A percentile compares a stretch with the other conserved stretches of the same genome.
These are phyloP conservation scores for Nemotelus pantherinus DNA, from an alignment of 2,888 invertebrate species.

Conservation along the genomic window DNA sequence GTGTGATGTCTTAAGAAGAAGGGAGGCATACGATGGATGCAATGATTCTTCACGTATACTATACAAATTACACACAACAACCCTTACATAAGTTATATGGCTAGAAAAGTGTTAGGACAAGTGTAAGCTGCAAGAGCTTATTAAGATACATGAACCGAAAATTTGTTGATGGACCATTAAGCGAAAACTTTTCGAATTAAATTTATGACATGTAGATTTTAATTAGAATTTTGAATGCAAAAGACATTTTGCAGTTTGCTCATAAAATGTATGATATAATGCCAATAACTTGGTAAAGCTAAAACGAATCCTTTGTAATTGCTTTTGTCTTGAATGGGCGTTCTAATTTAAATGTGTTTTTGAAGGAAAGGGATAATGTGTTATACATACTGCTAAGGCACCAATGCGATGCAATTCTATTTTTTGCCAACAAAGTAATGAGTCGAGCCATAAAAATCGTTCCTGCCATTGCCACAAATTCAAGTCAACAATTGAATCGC, in stretches of 20 bases:
- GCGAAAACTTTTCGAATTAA: constrained; percentile 26
- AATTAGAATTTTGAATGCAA: constrained; percentile 19
- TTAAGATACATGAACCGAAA: constrained; percentile 29
- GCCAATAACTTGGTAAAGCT: neutral
- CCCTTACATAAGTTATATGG: neutral
- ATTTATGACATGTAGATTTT: constrained; percentile 33
- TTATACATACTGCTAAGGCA: no score
- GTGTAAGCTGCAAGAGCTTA: constrained; percentile 28
- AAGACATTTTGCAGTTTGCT: neutral
- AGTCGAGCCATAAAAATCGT: no score
- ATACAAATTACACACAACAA: constrained; percentile 3
- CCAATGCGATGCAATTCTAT: no score
- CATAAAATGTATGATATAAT: neutral
- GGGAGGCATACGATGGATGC: constrained; percentile 1
- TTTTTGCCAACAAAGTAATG: no score
- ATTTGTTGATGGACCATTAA: constrained; percentile 39
- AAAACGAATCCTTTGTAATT: no score
- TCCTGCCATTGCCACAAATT: no score
- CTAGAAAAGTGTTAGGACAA: neutral
- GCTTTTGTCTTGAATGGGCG: no score
- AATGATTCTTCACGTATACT: constrained; percentile 12
- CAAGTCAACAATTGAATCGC: no score
- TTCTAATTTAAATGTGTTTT: no score
- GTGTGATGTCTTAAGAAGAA: constrained; percentile 24
- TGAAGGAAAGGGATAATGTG: no score